These are phyloP conservation scores for Dendrolimus houi DNA, from an alignment of 2,888 invertebrate species.

Conservation along the genomic window DNA sequence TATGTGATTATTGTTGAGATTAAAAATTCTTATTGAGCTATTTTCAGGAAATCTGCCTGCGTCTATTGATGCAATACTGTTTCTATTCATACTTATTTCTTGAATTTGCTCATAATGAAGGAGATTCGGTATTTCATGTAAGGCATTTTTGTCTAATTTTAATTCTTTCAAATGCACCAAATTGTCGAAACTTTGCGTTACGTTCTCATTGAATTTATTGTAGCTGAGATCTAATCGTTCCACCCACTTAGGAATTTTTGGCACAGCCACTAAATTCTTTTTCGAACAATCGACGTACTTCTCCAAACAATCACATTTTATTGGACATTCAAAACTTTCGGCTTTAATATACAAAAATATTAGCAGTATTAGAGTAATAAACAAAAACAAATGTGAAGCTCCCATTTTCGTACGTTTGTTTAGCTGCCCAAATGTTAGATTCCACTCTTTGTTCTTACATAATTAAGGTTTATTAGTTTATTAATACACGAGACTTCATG, in stretches of 20 bases:
- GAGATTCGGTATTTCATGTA: constrained; percentile 75
- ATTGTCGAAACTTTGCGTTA: constrained; percentile 47
- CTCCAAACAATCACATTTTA: constrained; percentile 83
- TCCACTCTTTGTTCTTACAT: constrained; percentile 56
- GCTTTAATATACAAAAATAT: constrained; percentile 41
- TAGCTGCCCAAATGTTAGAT: constrained; percentile 49
- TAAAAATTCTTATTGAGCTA: constrained; percentile 58
- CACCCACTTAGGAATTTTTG: constrained; percentile 86
- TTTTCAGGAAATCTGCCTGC: constrained; percentile 77
- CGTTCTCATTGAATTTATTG: constrained; percentile 61
- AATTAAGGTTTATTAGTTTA: constrained; percentile 34
- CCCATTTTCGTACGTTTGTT: constrained; percentile 70
- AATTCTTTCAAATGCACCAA: constrained; percentile 48
- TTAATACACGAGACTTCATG: constrained; percentile 27
- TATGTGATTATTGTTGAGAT: constrained; percentile 80
- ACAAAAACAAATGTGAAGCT: constrained; percentile 63
- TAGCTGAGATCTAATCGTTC: constrained; percentile 81
- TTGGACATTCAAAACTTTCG: constrained; percentile 77
- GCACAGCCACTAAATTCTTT: constrained; percentile 81
- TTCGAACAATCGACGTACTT: constrained; percentile 86
- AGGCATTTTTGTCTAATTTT: constrained; percentile 75
- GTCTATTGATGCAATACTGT: constrained; percentile 75
- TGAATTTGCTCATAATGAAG: constrained; percentile 68
- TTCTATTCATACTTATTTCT: constrained; percentile 79
- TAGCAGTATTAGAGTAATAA: constrained; percentile 44